Evolutionary conservation across 2,113 vertebrate species (phyloP), one percentile per base, ranked within the genome.

Genomic region (Hippopotamus amphibius): DNA sequence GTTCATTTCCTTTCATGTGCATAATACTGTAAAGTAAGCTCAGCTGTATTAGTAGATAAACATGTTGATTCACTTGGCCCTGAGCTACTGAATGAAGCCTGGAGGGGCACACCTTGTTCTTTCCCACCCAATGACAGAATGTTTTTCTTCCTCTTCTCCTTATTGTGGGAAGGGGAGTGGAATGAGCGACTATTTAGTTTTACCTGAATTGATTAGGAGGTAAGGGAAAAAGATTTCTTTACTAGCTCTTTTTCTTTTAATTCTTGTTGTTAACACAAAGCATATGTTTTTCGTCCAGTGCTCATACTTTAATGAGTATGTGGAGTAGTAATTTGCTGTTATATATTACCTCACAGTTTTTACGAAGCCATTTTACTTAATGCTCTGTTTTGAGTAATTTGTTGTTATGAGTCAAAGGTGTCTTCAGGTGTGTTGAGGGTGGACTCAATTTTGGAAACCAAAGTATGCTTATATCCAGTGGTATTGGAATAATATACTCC

Each of bases 21-120:
- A 28, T 77, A 95, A 93, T 55, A 61, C 55, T 95, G 85, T 95
- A 84, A 53, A 87, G 11, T 84, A 80, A 84, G 55, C 90, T 96
- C 55, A 97, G 15, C 88, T 97, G 90, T 61, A n/a, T 97, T 97
- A 87, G 71, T 74, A 94, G 97, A 96, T 95, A 98, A 98, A 93
- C 90, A 28, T 7, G 95, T 93, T 95, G 82, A 94, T 98, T 93
- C 37, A 81, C 66, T 97, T 93, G 65, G 88, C 65, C 95, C 95
- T 76, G n/a, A 96, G 87, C 66, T 95, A 28, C 21, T 14, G 0
- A 95, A 61, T 90, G 74, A 90, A 93, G 13, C 10, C 43, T 72
- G 46, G 69, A 95, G 96, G 97, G 93, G 88, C 85, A 94, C 72
- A 87, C 4, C 50, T 43, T 95, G 96, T 97, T 92, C 88, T 92